These are phyloP conservation scores for Lates japonicus DNA, from an alignment of 2,797 vertebrate genomes.

Conservation along the genomic window DNA sequence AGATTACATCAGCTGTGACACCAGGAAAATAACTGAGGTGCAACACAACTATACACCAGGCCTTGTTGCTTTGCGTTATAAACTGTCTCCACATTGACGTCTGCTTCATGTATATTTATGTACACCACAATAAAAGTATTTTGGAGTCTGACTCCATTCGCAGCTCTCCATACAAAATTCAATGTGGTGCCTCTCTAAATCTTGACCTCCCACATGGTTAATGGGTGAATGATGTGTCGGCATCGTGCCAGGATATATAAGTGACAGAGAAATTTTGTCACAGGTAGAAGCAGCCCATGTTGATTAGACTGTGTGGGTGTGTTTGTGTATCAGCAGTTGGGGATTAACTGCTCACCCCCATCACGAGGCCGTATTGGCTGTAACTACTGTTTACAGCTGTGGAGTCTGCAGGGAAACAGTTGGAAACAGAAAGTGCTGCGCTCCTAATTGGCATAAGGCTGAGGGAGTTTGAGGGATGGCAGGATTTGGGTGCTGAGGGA, in stretches of 20 bases:
- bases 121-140: neutral
- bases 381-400: constrained; percentile 55
- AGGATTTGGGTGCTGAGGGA: constrained; percentile 45
- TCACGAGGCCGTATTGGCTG: constrained; percentile 54
- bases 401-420: constrained; percentile 46
- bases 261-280: constrained; percentile 9
- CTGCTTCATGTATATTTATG: constrained; percentile 9
- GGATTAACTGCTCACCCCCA: constrained; percentile 67
- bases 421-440: constrained; percentile 44
- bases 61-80: constrained; percentile 26
- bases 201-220: neutral
- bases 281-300: constrained; percentile 24
- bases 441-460: constrained; percentile 69
- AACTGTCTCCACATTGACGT: neutral
- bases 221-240: neutral
- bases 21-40: constrained; percentile 26
- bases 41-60: constrained; percentile 10
- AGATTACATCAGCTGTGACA: constrained; percentile 62
- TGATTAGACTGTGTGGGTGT: constrained; percentile 52
- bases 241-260: neutral
- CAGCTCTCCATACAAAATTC: neutral
- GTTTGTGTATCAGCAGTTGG: constrained; percentile 46
- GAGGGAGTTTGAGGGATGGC: constrained; percentile 54
- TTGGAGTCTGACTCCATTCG: neutral
- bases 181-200: neutral